These are phyloP conservation scores for Temnothorax ravouxi DNA, from an alignment of 2,888 invertebrate species.

Conservation along the genomic window DNA sequence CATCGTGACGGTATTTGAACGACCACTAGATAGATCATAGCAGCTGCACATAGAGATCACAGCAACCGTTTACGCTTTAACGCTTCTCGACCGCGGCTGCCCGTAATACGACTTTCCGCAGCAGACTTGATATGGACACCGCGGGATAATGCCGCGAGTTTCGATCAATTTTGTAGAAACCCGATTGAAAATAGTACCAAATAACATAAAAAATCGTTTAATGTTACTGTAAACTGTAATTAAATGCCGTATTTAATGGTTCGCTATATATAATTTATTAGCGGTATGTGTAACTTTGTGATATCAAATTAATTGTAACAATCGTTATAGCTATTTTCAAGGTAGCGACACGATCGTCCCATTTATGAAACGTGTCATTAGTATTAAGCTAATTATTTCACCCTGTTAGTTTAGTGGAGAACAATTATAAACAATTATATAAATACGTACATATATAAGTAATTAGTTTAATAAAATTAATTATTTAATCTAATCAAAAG, in stretches of 20 bases:
- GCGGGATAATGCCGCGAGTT: background rate
- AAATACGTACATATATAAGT: background rate
- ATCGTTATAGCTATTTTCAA: background rate
- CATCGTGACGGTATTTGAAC: constrained; percentile 73
- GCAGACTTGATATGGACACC: constrained; percentile 8
- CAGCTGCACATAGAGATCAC: constrained; percentile 47
- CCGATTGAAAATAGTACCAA: background rate
- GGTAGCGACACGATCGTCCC: background rate
- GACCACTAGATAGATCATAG: constrained; percentile 66
- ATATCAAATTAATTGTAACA: background rate
- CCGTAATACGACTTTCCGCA: constrained; percentile 32
- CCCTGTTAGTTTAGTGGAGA: background rate
- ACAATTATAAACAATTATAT: background rate
- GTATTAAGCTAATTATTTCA: background rate
- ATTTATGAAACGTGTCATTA: background rate
- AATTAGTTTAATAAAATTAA: background rate
- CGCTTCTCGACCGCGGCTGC: constrained; percentile 51
- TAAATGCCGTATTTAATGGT: background rate
- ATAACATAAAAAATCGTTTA: too few relatives aligned
- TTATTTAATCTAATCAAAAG: background rate
- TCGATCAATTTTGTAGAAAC: background rate
- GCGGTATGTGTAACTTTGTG: background rate
- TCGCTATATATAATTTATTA: background rate
- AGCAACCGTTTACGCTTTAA: constrained; percentile 67
- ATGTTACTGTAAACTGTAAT: background rate